Conservation (phyloP, 2,113 vertebrate species). For the Podilymbus podiceps region DNA sequence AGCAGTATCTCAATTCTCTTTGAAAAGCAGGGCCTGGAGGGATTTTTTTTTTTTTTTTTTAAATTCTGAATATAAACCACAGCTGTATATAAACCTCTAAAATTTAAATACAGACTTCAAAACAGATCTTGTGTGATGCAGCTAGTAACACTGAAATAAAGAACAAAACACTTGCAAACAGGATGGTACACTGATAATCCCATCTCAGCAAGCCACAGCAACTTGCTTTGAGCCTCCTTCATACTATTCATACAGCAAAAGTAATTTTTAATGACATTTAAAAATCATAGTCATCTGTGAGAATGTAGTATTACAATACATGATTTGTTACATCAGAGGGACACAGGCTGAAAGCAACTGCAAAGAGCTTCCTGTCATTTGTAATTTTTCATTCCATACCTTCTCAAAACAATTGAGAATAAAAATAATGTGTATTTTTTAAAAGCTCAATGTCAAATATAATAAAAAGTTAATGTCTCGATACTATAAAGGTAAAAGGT, state of each 20-base stretch:
- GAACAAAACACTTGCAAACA: neutral
- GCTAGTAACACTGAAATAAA: neutral
- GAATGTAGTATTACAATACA: neutral
- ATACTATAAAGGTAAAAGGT: neutral
- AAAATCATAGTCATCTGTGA: neutral
- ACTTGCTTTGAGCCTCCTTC: neutral
- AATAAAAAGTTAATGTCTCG: neutral
- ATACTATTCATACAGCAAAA: neutral
- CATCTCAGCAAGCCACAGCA: neutral
- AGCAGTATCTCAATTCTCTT: neutral
- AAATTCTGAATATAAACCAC: neutral
- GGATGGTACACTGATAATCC: neutral
- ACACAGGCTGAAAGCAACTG: neutral
- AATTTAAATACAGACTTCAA: neutral
- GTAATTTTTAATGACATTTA: neutral
- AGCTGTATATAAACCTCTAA: neutral
- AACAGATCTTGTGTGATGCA: neutral
- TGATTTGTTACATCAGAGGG: neutral
- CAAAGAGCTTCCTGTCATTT: neutral
- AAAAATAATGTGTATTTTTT: neutral
- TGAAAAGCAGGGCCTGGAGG: neutral
- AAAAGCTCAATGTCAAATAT: neutral
- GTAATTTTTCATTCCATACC: neutral
- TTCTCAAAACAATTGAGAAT: neutral
- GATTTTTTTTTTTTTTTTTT: neutral